Evolutionary conservation across 2,888 invertebrate genomes (phyloP).

Genomic region (Clusia tigrina): DNA sequence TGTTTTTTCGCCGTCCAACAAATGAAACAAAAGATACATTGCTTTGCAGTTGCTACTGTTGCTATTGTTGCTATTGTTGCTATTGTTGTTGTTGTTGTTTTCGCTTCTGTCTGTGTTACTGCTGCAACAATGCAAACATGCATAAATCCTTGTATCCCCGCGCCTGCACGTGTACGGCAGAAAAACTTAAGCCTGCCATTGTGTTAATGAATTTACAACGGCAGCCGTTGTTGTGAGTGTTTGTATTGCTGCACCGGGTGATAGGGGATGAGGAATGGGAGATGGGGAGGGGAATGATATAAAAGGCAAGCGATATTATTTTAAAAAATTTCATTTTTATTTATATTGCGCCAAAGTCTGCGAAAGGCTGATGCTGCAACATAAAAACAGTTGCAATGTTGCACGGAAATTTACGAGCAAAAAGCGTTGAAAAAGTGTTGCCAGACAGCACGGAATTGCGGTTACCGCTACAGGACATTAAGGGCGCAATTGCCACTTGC

Average conservation of each 20-base stretch:
- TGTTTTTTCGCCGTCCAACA: background rate
- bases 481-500: slow-evolving; percentile 23
- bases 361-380: too few relatives aligned
- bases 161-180: background rate
- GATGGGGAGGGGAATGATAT: background rate
- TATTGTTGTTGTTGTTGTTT: background rate
- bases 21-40: background rate
- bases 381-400: slow-evolving; percentile 6
- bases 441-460: slow-evolving; percentile 26
- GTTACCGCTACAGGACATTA: slow-evolving; percentile 36
- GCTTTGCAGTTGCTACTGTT: background rate
- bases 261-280: background rate
- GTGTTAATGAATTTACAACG: background rate
- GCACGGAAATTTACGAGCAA: slow-evolving; percentile 1
- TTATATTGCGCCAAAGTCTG: slow-evolving; percentile 7
- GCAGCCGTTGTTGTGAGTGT: background rate
- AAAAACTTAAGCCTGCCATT: background rate
- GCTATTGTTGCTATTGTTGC: background rate
- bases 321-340: background rate
- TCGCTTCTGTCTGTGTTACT: background rate
- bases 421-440: slow-evolving; percentile 13
- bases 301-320: background rate
- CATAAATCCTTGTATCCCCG: background rate
- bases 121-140: background rate
- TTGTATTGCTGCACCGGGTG: background rate